Percentiles rank a stretch among this genome's conserved stretches.
Conservation (phyloP, 2,797 vertebrate genomes). For the Cossypha heuglini region DNA sequence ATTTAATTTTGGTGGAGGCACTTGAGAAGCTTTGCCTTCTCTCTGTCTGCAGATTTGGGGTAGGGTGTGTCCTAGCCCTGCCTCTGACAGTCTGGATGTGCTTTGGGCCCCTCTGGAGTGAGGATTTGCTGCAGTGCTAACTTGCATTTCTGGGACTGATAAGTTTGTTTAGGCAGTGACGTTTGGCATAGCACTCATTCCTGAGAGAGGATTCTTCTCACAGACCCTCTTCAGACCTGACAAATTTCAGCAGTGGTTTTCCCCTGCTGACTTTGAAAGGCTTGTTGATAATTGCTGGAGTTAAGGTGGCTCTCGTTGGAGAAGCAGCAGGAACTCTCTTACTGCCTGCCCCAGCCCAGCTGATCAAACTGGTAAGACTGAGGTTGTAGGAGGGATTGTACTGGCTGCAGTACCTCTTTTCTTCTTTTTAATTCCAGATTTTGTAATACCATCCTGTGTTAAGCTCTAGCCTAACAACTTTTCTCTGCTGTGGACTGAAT, state of each 20-base stretch:
- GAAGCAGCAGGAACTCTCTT: neutral
- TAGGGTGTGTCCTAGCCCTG: neutral
- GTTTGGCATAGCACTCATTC: conserved; percentile 28
- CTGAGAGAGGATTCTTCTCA: neutral
- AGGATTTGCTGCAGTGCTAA: conserved; percentile 14
- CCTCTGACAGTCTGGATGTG: neutral
- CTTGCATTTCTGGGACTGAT: conserved; percentile 6
- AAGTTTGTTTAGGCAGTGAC: conserved; percentile 28
- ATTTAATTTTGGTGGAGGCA: neutral
- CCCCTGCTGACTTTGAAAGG: neutral
- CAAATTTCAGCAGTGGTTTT: neutral
- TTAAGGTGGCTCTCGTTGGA: neutral
- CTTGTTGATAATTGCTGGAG: neutral
- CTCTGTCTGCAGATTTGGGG: accelerated
- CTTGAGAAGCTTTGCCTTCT: neutral
- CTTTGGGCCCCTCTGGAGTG: neutral
- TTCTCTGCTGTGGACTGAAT: accelerated
- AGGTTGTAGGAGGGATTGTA: neutral
- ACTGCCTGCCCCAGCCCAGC: neutral
- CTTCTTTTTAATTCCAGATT: neutral
- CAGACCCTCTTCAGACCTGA: neutral
- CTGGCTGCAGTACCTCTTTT: neutral
- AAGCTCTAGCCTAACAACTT: neutral
- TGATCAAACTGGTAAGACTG: neutral
- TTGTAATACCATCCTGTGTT: neutral